These are phyloP conservation scores for Acrobeloides nanus DNA, from an alignment of 2,888 invertebrate species.

Conservation along the genomic window DNA sequence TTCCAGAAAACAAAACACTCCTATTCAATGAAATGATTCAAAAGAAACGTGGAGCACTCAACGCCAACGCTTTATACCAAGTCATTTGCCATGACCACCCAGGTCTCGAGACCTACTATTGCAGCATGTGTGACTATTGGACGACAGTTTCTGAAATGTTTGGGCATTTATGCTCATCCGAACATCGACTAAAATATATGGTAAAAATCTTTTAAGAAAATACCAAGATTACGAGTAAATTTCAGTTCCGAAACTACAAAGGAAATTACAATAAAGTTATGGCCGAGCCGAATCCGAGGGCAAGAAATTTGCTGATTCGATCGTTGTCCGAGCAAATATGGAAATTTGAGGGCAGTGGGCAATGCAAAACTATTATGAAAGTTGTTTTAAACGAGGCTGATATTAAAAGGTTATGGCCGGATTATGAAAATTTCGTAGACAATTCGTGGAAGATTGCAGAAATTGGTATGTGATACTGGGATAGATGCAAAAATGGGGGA, in stretches of 20 bases:
- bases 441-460: conserved; percentile 29
- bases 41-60: conserved; percentile 15
- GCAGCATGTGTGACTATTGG: conserved; percentile 27
- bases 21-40: conserved; percentile 22
- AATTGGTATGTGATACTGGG: too few species aligned
- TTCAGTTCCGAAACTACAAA: conserved; percentile 24
- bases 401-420: conserved; percentile 24
- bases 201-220: conserved; percentile 15
- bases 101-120: conserved; percentile 28
- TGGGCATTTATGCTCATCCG: conserved; percentile 15
- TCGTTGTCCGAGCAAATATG: conserved; percentile 14
- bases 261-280: conserved; percentile 15
- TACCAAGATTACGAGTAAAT: too few species aligned
- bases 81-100: conserved; percentile 26
- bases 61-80: conserved; percentile 17
- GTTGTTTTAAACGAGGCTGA: conserved; percentile 22
- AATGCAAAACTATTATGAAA: conserved; percentile 17
- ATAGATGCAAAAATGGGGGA: too few species aligned
- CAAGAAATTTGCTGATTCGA: conserved; percentile 14
- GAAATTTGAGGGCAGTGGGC: conserved; percentile 23
- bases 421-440: conserved; percentile 22
- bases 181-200: conserved; percentile 26
- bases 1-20: conserved; percentile 19
- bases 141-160: conserved; percentile 30
- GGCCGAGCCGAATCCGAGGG: conserved; percentile 13